These are phyloP conservation scores for Steinernema hermaphroditum DNA, from an alignment of 2,888 invertebrate genomes.

Conservation along the genomic window DNA sequence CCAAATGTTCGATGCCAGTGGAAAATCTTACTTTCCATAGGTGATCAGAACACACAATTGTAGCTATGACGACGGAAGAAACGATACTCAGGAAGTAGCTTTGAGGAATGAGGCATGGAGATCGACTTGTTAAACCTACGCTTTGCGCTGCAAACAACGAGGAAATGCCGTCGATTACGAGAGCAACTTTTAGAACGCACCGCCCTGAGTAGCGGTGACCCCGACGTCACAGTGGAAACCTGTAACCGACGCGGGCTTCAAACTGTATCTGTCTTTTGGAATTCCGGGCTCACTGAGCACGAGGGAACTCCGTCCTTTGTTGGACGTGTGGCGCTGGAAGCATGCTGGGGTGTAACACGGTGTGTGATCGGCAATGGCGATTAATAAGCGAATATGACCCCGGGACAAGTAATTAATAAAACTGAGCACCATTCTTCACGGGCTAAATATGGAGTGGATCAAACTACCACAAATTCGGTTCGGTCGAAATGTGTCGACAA, in stretches of 20 bases:
- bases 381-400: neutral
- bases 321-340: too few species aligned
- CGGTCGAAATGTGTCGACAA: slow-evolving; percentile 17
- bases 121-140: neutral
- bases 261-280: too few species aligned
- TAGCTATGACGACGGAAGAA: slow-evolving; percentile 9
- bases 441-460: slow-evolving; percentile 17
- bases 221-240: neutral
- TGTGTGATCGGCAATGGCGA: neutral
- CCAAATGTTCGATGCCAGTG: too few species aligned
- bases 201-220: slow-evolving; percentile 11
- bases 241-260: neutral
- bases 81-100: neutral
- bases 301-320: too few species aligned
- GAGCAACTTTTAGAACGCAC: slow-evolving; percentile 12
- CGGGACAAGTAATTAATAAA: slow-evolving; percentile 20
- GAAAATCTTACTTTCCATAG: neutral
- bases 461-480: slow-evolving; percentile 12
- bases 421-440: neutral
- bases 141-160: neutral
- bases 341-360: neutral
- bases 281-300: too few species aligned
- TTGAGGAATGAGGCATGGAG: neutral
- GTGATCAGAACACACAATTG: neutral
- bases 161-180: neutral